Percentiles rank a stretch among this genome's conserved stretches.
Evolutionary conservation across 2,113 vertebrate genomes (phyloP).

Genomic region (Thamnaconus septentrionalis): DNA sequence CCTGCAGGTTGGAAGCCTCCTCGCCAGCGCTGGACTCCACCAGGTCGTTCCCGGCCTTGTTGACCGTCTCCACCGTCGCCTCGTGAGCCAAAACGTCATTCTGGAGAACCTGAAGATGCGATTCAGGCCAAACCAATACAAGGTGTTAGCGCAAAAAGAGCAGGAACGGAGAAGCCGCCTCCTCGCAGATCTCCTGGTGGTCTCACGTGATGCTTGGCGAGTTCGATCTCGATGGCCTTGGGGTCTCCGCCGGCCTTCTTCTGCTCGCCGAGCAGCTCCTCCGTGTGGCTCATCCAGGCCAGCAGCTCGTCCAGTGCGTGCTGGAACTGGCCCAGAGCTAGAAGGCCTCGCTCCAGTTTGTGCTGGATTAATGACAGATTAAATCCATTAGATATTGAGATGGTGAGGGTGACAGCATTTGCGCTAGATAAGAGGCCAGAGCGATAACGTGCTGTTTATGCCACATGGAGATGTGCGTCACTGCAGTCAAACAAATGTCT

Average conservation of each 20-base stretch:
- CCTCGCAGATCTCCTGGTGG: not conserved
- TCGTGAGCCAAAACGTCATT: slow-evolving; percentile 95
- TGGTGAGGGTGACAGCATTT: slow-evolving; percentile 14
- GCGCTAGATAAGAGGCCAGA: not conserved
- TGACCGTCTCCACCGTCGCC: slow-evolving; percentile 91
- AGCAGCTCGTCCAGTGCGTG: slow-evolving; percentile 94
- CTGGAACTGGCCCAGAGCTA: slow-evolving; percentile 97
- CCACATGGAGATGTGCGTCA: no score
- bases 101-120: slow-evolving; percentile 84
- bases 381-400: slow-evolving; percentile 34
- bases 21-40: slow-evolving; percentile 92
- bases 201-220: slow-evolving; percentile 98
- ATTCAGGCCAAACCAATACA: not conserved
- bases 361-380: slow-evolving; percentile 82
- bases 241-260: slow-evolving; percentile 91
- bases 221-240: slow-evolving; percentile 96
- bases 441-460: no score
- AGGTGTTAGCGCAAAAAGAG: not conserved
- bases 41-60: slow-evolving; percentile 91
- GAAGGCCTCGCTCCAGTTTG: slow-evolving; percentile 92
- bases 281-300: slow-evolving; percentile 92
- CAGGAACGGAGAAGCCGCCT: not conserved
- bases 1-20: slow-evolving; percentile 88
- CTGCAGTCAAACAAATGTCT: no score
- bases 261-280: slow-evolving; percentile 92